Evolutionary conservation across 2,113 vertebrate species (phyloP).

Genomic region (Macquaria ambigua): DNA sequence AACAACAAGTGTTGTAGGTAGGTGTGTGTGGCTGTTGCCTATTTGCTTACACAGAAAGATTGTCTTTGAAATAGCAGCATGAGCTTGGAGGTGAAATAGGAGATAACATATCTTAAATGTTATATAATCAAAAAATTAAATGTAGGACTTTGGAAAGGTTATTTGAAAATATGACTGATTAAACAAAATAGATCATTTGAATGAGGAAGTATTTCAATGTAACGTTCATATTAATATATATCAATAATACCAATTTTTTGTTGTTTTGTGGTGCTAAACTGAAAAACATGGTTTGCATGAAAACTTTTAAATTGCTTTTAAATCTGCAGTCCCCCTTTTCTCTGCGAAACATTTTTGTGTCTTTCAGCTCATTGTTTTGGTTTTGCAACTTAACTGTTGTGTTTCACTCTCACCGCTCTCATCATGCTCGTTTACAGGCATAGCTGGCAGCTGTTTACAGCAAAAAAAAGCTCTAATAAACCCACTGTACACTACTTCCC

Average conservation of each 20-base stretch:
- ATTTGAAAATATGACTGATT: neutral
- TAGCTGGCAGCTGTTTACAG: too few species aligned
- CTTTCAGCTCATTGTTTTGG: neutral
- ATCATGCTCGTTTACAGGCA: too few species aligned
- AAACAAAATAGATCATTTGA: neutral
- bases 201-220: neutral
- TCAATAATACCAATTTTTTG: neutral
- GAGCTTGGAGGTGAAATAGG: neutral
- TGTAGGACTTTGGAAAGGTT: neutral
- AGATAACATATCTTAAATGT: neutral
- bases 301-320: too few species aligned
- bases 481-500: too few species aligned
- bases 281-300: too few species aligned
- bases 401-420: neutral
- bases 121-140: neutral
- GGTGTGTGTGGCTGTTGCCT: neutral
- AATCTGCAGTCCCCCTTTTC: neutral
- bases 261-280: neutral
- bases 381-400: neutral
- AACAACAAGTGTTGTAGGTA: neutral
- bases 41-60: neutral
- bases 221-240: neutral
- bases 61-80: neutral
- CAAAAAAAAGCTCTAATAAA: too few species aligned
- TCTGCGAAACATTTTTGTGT: neutral